Base-by-base conservation (phyloP, 1,140 invertebrate genomes). In the Zophobas atratus region DNA sequence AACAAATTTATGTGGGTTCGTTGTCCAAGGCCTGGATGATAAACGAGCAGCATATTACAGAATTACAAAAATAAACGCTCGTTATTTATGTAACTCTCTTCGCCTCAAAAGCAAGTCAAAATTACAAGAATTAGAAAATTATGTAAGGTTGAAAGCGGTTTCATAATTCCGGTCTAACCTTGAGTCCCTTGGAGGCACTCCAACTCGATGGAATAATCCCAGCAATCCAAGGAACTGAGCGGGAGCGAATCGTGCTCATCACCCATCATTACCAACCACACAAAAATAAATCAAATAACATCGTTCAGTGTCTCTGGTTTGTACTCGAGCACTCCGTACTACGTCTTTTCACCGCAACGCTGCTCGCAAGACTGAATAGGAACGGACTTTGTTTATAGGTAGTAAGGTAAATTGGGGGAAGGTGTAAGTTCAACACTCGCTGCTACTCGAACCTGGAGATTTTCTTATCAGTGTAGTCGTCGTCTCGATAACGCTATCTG, bases 171-270 rank as follows among this genome's bases (percentile, higher is more conserved):
- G 56, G 35, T 36, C 74, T 34, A 82, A 94, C 92, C 92, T 93
- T 93, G 89, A 75, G 91, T 90, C 80, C 91, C 90, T 84, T 92
- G 90, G 80, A 95, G 88, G 86, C 92, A 93, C 85, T 94, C 93
- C 83, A 95, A 85, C 84, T 95, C 93, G 77, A 95, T 92, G 32
- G 92, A 92, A 84, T 94, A 95, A 88, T 94, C 93, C 94, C 94
- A 95, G 82, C 90, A 91, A 82, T 94, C 94, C 84, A 95, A 85
- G 1, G 93, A 94, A 83, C 91, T 93, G 72, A 93, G 60, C 1
- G 60, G 60, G 39, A 67, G 38, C 38, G 60, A 67, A 32, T 67
- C 60, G 39, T 67, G 60, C n/a, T 67, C 60, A 4, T 67, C 60
- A 41, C 60, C 60, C 60, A 67, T 67, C 39, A 41, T 67, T 41